Conservation (phyloP, 2,113 vertebrate species). For the Chrysochloris asiatica region DNA sequence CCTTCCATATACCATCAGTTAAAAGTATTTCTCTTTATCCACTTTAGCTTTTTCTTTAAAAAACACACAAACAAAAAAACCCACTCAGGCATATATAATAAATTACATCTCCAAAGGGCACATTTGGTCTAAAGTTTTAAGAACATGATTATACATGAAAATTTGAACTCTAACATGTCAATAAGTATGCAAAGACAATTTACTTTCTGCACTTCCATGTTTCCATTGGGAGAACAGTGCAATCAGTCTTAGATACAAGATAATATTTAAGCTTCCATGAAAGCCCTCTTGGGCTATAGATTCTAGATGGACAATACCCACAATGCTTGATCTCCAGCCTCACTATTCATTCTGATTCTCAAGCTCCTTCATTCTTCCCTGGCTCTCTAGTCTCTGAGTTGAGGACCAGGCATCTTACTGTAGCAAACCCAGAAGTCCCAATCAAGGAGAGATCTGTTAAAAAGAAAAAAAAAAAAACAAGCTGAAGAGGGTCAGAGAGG, state of each 20-base stretch:
- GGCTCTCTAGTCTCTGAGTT: not conserved
- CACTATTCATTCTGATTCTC: not conserved
- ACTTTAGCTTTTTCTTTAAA: too few species aligned
- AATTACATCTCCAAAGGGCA: too few species aligned
- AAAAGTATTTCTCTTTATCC: too few species aligned
- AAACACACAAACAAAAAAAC: too few species aligned
- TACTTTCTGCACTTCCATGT: not conserved
- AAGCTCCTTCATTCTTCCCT: not conserved
- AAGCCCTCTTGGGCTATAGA: not conserved
- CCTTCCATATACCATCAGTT: too few species aligned
- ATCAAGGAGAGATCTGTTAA: not conserved
- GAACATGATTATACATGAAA: not conserved
- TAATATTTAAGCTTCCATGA: not conserved
- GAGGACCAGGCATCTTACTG: not conserved
- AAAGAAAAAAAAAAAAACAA: not conserved
- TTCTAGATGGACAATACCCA: not conserved
- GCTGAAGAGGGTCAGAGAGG: not conserved
- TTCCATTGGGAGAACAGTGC: not conserved
- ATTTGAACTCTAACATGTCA: not conserved
- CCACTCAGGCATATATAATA: too few species aligned
- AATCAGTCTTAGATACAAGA: not conserved
- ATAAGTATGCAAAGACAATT: not conserved
- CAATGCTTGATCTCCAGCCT: not conserved
- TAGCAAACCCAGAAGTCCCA: not conserved
- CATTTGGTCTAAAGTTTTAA: not conserved